Evolutionary conservation across 2,888 invertebrate species (phyloP).

Genomic region (Diarsia brunnea): DNA sequence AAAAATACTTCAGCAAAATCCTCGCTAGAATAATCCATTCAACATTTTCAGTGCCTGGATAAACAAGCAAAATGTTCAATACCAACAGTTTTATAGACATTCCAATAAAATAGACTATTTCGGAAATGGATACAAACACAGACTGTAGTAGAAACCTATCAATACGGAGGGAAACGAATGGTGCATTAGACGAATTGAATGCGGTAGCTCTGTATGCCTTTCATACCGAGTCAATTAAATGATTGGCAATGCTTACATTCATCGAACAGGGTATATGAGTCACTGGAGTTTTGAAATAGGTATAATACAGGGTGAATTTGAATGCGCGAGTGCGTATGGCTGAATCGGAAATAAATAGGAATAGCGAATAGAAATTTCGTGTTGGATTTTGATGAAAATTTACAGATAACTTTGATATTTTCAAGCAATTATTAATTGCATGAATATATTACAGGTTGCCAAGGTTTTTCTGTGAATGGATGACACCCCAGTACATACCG

Average conservation of each 20-base stretch:
- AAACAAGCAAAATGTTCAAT: conserved; percentile 43
- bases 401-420: no score
- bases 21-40: conserved; percentile 12
- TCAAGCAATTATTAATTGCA: not conserved
- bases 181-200: conserved; percentile 65
- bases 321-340: not conserved
- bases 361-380: not conserved
- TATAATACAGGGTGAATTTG: not conserved
- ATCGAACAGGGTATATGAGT: not conserved
- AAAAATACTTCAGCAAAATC: conserved; percentile 11
- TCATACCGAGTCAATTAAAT: conserved; percentile 56
- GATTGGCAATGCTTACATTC: conserved; percentile 39
- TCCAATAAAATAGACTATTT: conserved; percentile 41
- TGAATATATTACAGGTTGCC: not conserved
- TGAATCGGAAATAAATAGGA: not conserved
- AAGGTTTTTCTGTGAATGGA: no score
- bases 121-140: conserved; percentile 44
- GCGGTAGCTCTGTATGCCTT: conserved; percentile 48
- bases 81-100: conserved; percentile 42
- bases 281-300: not conserved
- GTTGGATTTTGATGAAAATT: not conserved
- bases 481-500: no score
- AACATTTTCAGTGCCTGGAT: conserved; percentile 12
- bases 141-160: conserved; percentile 42
- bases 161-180: conserved; percentile 50